Conservation (phyloP, 1,140 invertebrate genomes). For the Polypedilum pembai region DNA sequence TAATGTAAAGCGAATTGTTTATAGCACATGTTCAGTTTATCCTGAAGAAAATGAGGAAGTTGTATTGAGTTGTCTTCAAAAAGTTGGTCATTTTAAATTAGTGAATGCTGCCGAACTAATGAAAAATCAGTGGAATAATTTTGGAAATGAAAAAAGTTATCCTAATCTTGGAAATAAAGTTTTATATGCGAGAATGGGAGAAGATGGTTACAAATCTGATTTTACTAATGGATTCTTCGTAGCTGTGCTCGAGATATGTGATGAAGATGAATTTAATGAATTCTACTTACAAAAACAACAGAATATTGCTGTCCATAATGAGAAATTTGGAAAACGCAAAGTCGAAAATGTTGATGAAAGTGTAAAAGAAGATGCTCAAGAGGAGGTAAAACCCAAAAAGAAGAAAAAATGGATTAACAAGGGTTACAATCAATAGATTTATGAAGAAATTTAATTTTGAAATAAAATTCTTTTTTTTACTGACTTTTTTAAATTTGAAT, state of each 20-base stretch:
- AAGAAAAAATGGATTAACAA: slow-evolving; percentile 19
- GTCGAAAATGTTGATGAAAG: neutral
- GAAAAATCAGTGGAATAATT: slow-evolving; percentile 57
- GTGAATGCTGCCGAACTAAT: slow-evolving; percentile 52
- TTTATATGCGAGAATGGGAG: slow-evolving; percentile 63
- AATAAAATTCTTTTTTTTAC: neutral
- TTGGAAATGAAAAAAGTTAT: slow-evolving; percentile 54
- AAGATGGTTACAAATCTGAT: slow-evolving; percentile 47
- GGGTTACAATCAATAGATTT: neutral
- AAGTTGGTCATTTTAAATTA: slow-evolving; percentile 54
- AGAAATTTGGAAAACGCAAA: neutral
- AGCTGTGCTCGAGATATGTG: slow-evolving; percentile 67
- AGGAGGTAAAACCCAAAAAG: neutral
- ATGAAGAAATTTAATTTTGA: neutral
- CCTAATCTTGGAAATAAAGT: slow-evolving; percentile 60
- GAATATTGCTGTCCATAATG: neutral
- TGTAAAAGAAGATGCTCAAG: neutral
- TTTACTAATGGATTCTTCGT: slow-evolving; percentile 91
- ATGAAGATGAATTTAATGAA: neutral
- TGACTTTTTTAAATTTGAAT: neutral
- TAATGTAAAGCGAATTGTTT: slow-evolving; percentile 75
- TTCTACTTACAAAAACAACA: slow-evolving; percentile 9
- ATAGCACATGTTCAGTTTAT: slow-evolving; percentile 90
- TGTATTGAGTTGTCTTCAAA: slow-evolving; percentile 47
- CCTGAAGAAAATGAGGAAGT: slow-evolving; percentile 81